Percentiles rank a stretch among this genome's conserved stretches.
phyloP scores from a whole-genome alignment of 2,797 vertebrate genomes.

The Centroberyx gerrardi region DNA sequence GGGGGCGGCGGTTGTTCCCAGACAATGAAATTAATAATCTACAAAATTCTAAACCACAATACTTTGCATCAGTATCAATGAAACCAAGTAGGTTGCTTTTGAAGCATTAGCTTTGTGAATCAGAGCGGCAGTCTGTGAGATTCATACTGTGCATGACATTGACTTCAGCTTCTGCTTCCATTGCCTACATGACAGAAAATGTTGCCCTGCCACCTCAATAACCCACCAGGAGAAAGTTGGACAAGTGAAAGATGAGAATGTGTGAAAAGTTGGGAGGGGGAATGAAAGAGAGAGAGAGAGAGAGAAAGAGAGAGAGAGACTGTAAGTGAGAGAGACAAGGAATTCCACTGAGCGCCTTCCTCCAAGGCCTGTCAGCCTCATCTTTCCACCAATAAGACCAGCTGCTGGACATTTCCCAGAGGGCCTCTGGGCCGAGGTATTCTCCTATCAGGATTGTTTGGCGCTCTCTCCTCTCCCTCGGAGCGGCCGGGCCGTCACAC shows the following conservation, averaged over 20 bases:
- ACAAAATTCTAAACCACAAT: not conserved
- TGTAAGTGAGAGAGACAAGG: constrained; percentile 50
- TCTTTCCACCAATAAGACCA: constrained; percentile 63
- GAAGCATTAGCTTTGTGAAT: not conserved
- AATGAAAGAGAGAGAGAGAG: not conserved
- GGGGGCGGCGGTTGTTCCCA: too few relatives aligned
- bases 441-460: constrained; percentile 54
- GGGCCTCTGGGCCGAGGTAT: constrained; percentile 45
- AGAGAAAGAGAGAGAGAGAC: constrained; percentile 27
- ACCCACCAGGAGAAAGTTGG: constrained; percentile 29
- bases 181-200: constrained; percentile 56
- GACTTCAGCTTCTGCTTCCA: constrained; percentile 57
- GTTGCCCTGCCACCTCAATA: constrained; percentile 25
- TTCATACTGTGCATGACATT: constrained; percentile 41
- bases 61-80: not conserved
- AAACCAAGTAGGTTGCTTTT: too few relatives aligned
- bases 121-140: constrained; percentile 12
- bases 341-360: constrained; percentile 38
- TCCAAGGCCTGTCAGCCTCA: constrained; percentile 66
- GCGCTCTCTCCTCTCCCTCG: constrained; percentile 25
- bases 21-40: not conserved
- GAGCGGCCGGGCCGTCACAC: constrained; percentile 52
- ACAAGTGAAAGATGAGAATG: not conserved
- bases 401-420: constrained; percentile 70
- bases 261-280: not conserved